Base-by-base conservation (phyloP, 1,140 invertebrate genomes). In the Orius insidiosus region DNA sequence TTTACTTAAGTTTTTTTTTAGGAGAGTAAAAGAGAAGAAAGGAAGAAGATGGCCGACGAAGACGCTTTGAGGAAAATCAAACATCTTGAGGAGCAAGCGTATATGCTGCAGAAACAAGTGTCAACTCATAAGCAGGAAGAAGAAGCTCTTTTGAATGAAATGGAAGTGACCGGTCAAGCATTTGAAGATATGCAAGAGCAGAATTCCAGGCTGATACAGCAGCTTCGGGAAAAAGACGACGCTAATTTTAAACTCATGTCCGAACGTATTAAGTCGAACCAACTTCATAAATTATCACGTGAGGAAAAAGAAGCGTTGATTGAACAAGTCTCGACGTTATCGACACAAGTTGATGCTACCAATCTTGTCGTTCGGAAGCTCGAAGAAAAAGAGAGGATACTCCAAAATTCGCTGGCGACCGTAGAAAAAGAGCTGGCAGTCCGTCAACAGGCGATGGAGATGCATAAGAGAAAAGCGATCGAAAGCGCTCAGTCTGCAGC, bases 161-260 rank as follows among this genome's bases (percentile, higher is more conserved):
- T 98, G 87, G 96, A 99, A 63, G 90, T 97, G 1, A 99, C 93
- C 0, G 94, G 94, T 0, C 92, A 96, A 65, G 95, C 95, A 0
- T 98, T 96, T 61, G 94, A 98, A 65, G 93, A 98, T 58, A 96
- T 98, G 90, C 93, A 98, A 64, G 93, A 98, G 59, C 92, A 98
- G 63, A 98, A 98, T 67, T 88, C 87, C 0, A 67, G 94, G 19
- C 69, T 98, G 8, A 86, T 98, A 42, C 90, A 97, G 56, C 93
- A 98, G 62, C 65, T 98, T 11, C 67, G 89, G 2, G 94, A 98
- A 60, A 98, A 98, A 58, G 95, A 98, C 62, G 94, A 99, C 61
- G 93, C 94, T 2, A 98, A 98, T 65, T 97, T 99, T 58, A 98
- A 98, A 65, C 74, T 98, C 0, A 98, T 98, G 92, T 92, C 90